A percentile compares a stretch with the other conserved stretches of the same genome.
Evolutionary conservation across 2,888 invertebrate species (phyloP).

Genomic region (Physocephala rufipes): DNA sequence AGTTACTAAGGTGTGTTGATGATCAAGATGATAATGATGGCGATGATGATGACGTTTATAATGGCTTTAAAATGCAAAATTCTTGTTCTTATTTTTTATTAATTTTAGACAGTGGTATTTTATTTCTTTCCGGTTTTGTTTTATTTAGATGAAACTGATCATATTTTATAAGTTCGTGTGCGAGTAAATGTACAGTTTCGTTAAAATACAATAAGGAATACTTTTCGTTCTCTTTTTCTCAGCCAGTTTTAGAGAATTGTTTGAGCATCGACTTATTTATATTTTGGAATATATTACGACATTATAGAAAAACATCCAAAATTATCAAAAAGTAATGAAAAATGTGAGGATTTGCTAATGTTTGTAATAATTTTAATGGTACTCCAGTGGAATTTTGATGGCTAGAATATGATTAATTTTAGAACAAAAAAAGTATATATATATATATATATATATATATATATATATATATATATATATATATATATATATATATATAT

Average conservation of each 20-base stretch:
- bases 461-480: neutral
- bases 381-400: neutral
- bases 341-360: too few species aligned
- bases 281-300: too few species aligned
- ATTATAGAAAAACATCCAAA: too few species aligned
- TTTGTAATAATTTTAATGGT: neutral
- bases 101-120: conserved; percentile 27
- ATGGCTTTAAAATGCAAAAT: conserved; percentile 48
- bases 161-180: conserved; percentile 23
- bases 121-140: conserved; percentile 27
- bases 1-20: conserved; percentile 60
- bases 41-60: too few species aligned
- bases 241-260: too few species aligned
- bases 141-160: conserved; percentile 35
- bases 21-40: too few species aligned
- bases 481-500: neutral
- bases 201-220: neutral
- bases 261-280: too few species aligned
- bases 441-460: neutral
- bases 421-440: neutral
- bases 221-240: too few species aligned
- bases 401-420: neutral
- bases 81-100: conserved; percentile 33
- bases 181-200: conserved; percentile 30
- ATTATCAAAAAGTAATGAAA: too few species aligned